Percentiles rank a stretch among this genome's conserved stretches.
Conservation (phyloP, 2,888 invertebrate genomes). For the Clunio marinus region DNA sequence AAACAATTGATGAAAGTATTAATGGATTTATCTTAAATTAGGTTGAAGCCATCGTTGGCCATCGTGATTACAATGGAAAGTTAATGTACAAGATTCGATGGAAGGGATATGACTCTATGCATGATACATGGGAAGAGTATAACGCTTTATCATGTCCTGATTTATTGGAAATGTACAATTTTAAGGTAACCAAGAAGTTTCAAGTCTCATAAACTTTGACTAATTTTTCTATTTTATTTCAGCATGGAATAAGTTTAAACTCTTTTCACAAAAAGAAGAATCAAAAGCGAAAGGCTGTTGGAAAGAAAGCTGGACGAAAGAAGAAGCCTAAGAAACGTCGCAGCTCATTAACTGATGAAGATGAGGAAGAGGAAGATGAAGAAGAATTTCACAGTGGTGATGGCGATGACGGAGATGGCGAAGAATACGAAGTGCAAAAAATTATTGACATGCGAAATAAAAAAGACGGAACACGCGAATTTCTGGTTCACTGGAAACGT, state of each 20-base stretch:
- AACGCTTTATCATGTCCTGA: slow-evolving; percentile 66
- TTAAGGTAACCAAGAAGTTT: not conserved
- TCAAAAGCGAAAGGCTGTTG: not conserved
- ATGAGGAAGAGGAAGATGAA: not conserved
- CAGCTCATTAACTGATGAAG: not conserved
- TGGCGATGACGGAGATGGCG: slow-evolving; percentile 5
- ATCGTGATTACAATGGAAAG: slow-evolving; percentile 64
- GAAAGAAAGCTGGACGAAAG: slow-evolving; percentile 43
- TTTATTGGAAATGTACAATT: slow-evolving; percentile 56
- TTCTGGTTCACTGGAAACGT: slow-evolving; percentile 80
- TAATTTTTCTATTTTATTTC: too few relatives aligned
- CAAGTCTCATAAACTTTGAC: not conserved
- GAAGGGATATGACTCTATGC: slow-evolving; percentile 68
- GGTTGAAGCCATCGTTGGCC: slow-evolving; percentile 68
- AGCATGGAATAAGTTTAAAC: slow-evolving; percentile 40
- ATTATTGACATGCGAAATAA: slow-evolving; percentile 68
- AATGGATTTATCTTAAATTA: slow-evolving; percentile 45
- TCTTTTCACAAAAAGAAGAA: not conserved
- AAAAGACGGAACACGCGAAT: slow-evolving; percentile 51
- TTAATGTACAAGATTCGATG: slow-evolving; percentile 69
- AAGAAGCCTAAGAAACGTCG: not conserved
- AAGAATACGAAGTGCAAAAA: slow-evolving; percentile 59
- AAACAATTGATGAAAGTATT: not conserved
- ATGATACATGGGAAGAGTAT: slow-evolving; percentile 74
- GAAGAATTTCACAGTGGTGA: not conserved